A percentile compares a stretch with the other conserved stretches of the same genome.
phyloP scores from a whole-genome alignment of 2,113 vertebrate species.

The Hiodon tergisus region DNA sequence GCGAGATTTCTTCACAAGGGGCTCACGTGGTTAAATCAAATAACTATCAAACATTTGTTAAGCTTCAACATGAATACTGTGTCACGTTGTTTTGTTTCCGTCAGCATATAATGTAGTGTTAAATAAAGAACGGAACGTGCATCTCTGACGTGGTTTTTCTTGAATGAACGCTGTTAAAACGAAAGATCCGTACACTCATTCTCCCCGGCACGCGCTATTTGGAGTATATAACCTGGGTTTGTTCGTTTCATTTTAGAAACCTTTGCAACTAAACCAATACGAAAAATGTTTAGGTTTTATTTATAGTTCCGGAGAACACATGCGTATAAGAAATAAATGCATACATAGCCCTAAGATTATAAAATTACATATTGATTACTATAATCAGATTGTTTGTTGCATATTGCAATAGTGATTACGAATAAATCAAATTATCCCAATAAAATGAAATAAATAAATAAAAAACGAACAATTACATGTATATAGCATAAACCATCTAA shows the following conservation, averaged over 20 bases:
- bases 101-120: background rate
- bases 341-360: slow-evolving; percentile 48
- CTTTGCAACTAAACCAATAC: background rate
- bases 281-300: slow-evolving; percentile 43
- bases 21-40: background rate
- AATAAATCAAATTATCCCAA: slow-evolving; percentile 31
- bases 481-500: slow-evolving; percentile 32
- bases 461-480: slow-evolving; percentile 31
- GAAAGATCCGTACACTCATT: background rate
- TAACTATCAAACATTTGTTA: background rate
- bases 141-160: too few relatives aligned
- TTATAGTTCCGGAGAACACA: slow-evolving; percentile 59
- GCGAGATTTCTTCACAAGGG: background rate
- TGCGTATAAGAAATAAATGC: slow-evolving; percentile 57
- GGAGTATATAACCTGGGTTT: background rate
- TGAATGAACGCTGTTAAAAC: too few relatives aligned
- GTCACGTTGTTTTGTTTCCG: background rate
- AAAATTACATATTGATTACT: slow-evolving; percentile 46
- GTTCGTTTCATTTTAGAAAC: background rate
- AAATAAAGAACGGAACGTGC: background rate
- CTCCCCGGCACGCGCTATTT: background rate
- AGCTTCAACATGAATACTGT: background rate
- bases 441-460: slow-evolving; percentile 55
- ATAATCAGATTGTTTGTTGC: slow-evolving; percentile 34
- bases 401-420: slow-evolving; percentile 30